These are phyloP conservation scores for Microcebus jonahi DNA, from an alignment of 2,113 vertebrate genomes.

Conservation along the genomic window DNA sequence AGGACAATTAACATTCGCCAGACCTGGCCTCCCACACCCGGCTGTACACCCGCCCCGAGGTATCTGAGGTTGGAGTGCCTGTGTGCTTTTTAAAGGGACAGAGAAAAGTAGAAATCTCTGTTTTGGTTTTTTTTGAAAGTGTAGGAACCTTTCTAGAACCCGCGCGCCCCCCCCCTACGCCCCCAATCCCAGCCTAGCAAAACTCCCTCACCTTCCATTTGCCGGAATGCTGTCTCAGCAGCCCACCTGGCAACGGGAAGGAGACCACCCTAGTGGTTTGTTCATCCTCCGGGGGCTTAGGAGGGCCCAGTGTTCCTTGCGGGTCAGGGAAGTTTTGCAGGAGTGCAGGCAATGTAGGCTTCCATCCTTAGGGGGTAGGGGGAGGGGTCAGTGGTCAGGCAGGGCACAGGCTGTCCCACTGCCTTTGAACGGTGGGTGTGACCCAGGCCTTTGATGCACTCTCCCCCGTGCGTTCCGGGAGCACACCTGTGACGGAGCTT, in stretches of 20 bases:
- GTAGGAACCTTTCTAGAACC: not conserved
- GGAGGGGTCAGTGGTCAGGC: too few relatives aligned
- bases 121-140: not conserved
- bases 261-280: too few relatives aligned
- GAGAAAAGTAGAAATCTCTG: not conserved
- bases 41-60: rapidly evolving
- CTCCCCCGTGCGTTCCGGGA: rapidly evolving
- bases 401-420: not conserved
- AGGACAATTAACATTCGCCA: rapidly evolving
- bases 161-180: too few relatives aligned
- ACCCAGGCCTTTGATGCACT: not conserved
- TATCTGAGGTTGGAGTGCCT: not conserved
- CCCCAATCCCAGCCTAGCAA: not conserved
- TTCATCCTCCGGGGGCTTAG: not conserved
- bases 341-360: too few relatives aligned
- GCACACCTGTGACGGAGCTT: not conserved
- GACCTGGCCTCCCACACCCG: not conserved
- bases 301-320: not conserved
- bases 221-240: not conserved
- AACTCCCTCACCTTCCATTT: not conserved
- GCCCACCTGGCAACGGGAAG: too few relatives aligned
- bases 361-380: not conserved
- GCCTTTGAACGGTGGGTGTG: rapidly evolving
- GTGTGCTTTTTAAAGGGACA: not conserved
- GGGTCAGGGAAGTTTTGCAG: not conserved